Base-by-base conservation (phyloP, 64 coral and sea anemone genomes). In the Pocillopora damicornis region DNA sequence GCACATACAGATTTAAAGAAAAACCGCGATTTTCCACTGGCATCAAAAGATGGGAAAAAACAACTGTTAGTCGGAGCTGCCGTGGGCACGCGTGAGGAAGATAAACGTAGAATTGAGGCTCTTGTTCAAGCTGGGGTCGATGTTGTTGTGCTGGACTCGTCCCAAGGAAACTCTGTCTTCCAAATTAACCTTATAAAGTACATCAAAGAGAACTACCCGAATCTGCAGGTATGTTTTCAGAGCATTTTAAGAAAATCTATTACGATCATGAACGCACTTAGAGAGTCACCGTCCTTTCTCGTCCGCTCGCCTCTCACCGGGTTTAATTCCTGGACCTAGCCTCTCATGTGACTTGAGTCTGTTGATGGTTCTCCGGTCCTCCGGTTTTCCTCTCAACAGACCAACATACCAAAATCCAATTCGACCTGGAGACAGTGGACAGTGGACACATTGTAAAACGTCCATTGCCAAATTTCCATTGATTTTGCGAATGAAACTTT, bases 151-250 rank as follows among this genome's bases (percentile, higher is more conserved):
- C 77, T 96, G 16, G 94, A 96, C 73, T 96, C 94, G 38, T 93
- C 94, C n/a, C 94, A 96, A 85, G 94, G 94, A 34, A 96, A 96
- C 88, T 96, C 94, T 10, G 59, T 76, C 10, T 96, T 83, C 18
- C 94, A 96, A 72, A 90, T 93, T 37, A 74, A 83, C n/a, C 81
- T 96, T 17, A 79, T 96, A 15, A 96, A 96, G 81, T 82, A 88
- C 26, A 90, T 87, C 34, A 96, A 96, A 73, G 91, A 90, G 13
- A 87, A 79, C 5, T 90, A 90, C 23, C 23, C 91, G 1, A 83
- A 90, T 30, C 42, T 96, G 15, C 90, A 96, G 91, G 94, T 96
- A 7, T 13, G 80, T 76, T 69, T 17, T 51, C 4, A 51, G 76
- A 35, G 9, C n/a, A 37, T 51, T 51, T 51, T 51, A 51, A 51